Evolutionary conservation across 2,113 vertebrate species (phyloP).

Genomic region (Chitala chitala): DNA sequence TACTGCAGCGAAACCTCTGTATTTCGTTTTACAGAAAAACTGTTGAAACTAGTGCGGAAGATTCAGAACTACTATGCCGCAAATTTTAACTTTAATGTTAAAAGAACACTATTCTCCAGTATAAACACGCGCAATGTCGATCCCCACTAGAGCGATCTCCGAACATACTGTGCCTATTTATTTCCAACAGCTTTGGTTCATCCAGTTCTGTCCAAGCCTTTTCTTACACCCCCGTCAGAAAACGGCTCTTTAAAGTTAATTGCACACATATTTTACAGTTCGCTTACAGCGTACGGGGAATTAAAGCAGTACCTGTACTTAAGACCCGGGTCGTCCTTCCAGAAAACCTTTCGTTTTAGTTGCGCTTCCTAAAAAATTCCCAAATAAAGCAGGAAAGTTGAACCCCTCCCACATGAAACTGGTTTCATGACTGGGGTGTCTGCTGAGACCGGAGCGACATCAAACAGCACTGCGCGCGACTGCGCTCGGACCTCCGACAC

Average conservation of each 20-base stretch:
- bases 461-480: background rate
- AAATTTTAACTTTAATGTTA: too few relatives aligned
- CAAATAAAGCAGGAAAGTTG: background rate
- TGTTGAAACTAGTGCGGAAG: too few relatives aligned
- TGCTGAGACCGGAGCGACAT: background rate
- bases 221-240: too few relatives aligned
- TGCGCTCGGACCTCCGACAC: background rate
- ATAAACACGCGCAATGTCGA: too few relatives aligned
- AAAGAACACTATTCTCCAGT: too few relatives aligned
- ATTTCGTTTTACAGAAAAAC: too few relatives aligned
- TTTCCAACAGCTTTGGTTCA: too few relatives aligned
- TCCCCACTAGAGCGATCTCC: too few relatives aligned
- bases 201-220: too few relatives aligned
- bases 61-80: too few relatives aligned
- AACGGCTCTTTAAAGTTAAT: background rate
- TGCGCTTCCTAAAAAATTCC: conserved; percentile 1
- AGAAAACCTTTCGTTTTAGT: conserved; percentile 9
- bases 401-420: conserved; percentile 10
- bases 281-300: background rate
- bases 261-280: background rate
- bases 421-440: background rate
- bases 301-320: background rate
- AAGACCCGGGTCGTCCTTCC: conserved; percentile 11
- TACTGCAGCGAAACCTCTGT: too few relatives aligned
- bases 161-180: too few relatives aligned